Base-by-base conservation (phyloP, 1,140 invertebrate genomes). In the Dreissena polymorpha region DNA sequence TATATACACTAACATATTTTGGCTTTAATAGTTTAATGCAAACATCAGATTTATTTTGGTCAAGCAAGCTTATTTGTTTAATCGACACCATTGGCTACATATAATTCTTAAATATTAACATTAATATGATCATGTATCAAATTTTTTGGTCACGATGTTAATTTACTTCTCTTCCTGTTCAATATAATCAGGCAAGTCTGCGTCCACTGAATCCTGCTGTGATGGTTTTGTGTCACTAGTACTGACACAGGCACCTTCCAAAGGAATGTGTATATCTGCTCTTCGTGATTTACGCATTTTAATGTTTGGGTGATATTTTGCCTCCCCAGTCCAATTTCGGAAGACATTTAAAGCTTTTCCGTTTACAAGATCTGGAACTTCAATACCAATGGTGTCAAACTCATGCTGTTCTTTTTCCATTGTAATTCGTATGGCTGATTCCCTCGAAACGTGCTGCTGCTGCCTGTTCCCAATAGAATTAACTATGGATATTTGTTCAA, bases 401-500 rank as follows among this genome's bases (percentile, higher is more conserved):
- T 91, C 85, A 23, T 82, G 76, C 39, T 81, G 86, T 80, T 92
- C 91, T 70, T 75, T 86, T 39, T 90, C 89, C 29, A 76, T 71
- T 51, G 89, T 90, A 53, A 90, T 70, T 70, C 84, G 87, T 16
- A 92, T 90, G 3, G 89, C 86, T 21, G 85, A 80, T 70, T 89
- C 84, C 64, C 91, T 73, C 13, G 88, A 69, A 7, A 83, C 86
- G 74, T 91, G 88, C 53, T 88, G 90, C 27, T 76, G 82, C 27
- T 88, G 79, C 51, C 87, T 73, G 50, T 89, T 87, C 27, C 89
- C 90, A 18, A 91, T 80, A 70, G 76, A 71, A 51, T 90, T 86
- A 12, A 91, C 85, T 64, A 92, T 91, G 10, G 70, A 72, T 39
- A 92, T 92, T 84, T 92, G 91, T 65, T 91, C 90, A 16, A 91